Conservation (phyloP, 2,888 invertebrate genomes). For the Tanypteryx hageni region DNA sequence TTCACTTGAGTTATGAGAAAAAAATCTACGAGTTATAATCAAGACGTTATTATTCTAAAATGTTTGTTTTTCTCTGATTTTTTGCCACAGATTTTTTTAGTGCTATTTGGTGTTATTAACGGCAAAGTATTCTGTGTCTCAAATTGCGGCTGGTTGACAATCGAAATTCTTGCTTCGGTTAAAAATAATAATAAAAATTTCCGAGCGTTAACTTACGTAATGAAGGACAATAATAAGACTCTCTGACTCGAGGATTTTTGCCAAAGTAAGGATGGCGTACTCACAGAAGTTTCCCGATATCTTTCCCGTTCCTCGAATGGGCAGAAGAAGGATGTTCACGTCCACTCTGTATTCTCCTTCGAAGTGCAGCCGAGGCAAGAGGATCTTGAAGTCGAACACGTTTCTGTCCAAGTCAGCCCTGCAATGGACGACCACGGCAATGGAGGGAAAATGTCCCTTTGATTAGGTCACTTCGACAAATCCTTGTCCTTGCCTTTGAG, state of each 20-base stretch:
- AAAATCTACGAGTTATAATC: no score
- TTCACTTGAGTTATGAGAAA: no score
- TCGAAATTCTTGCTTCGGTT: no score
- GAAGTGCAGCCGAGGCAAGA: constrained; percentile 80
- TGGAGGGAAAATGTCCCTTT: no score
- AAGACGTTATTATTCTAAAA: no score
- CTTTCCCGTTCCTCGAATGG: constrained; percentile 81
- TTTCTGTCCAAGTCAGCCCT: constrained; percentile 78
- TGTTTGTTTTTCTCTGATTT: no score
- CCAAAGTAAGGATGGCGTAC: constrained; percentile 71
- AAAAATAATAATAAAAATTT: background rate
- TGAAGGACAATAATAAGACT: background rate
- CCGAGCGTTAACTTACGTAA: background rate
- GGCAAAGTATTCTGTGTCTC: no score
- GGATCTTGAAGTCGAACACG: constrained; percentile 80
- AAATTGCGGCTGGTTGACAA: no score
- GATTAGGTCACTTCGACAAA: no score
- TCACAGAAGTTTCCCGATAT: constrained; percentile 83
- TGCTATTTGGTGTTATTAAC: no score
- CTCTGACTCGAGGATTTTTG: background rate
- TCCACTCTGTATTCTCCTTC: constrained; percentile 84
- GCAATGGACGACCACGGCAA: background rate
- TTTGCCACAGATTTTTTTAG: no score
- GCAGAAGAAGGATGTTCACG: constrained; percentile 80
- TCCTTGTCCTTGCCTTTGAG: no score